phyloP scores from a whole-genome alignment of 2,113 vertebrate genomes.

The Euleptes europaea region DNA sequence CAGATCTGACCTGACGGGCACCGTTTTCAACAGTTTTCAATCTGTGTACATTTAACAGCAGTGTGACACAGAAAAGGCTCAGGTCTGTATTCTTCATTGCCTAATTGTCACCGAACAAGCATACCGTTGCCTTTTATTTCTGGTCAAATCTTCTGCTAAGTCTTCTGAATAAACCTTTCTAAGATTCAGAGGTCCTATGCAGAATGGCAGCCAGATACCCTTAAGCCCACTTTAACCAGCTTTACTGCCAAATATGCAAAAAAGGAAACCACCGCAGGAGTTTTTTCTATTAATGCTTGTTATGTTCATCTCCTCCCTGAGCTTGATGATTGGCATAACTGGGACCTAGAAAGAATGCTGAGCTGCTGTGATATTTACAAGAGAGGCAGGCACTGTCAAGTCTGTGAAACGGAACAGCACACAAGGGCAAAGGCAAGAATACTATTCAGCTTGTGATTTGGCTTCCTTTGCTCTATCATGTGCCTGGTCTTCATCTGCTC shows the following conservation, averaged over 20 bases:
- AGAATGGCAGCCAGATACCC: conserved; percentile 19
- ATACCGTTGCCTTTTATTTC: not conserved
- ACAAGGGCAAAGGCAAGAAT: not conserved
- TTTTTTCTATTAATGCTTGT: conserved; percentile 52
- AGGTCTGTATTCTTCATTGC: not conserved
- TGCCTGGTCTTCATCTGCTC: conserved; percentile 23
- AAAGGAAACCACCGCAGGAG: conserved; percentile 49
- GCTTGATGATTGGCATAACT: not conserved
- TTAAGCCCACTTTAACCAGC: conserved; percentile 7
- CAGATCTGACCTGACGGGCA: too few relatives aligned
- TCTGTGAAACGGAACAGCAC: not conserved
- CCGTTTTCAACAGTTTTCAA: too few relatives aligned
- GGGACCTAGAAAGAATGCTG: conserved; percentile 31
- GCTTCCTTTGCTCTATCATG: not conserved
- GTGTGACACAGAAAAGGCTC: not conserved
- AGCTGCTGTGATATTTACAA: conserved; percentile 4
- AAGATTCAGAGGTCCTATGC: conserved; percentile 7
- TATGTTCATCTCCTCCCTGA: conserved; percentile 44
- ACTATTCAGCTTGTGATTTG: fast-evolving
- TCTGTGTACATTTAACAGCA: not conserved
- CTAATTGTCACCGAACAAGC: not conserved
- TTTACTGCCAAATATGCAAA: conserved; percentile 49
- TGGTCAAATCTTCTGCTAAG: not conserved
- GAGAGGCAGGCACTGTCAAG: conserved; percentile 9
- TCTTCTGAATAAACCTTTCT: not conserved